A percentile compares a stretch with the other conserved stretches of the same genome.
Conservation (phyloP, 2,797 vertebrate species). For the Caiman crocodilus region DNA sequence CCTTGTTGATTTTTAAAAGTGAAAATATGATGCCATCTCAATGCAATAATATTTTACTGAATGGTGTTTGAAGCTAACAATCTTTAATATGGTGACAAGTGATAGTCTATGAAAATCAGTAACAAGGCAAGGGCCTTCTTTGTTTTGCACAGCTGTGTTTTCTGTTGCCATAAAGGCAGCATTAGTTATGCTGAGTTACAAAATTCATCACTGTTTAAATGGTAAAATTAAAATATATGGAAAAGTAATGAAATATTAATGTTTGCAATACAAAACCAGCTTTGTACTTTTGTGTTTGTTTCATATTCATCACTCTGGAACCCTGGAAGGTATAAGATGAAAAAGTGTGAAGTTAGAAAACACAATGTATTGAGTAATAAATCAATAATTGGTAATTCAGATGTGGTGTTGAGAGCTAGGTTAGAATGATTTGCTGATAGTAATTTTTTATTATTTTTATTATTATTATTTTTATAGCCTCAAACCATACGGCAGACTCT, state of each 20-base stretch:
- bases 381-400: slow-evolving; percentile 31
- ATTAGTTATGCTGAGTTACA: slow-evolving; percentile 15
- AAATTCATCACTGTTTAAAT: slow-evolving; percentile 47
- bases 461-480: slow-evolving; percentile 83
- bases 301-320: slow-evolving; percentile 14
- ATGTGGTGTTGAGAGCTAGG: neutral
- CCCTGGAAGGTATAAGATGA: slow-evolving; percentile 23
- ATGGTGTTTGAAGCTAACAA: slow-evolving; percentile 15
- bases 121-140: neutral
- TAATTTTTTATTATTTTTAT: slow-evolving; percentile 49
- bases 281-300: slow-evolving; percentile 22
- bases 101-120: slow-evolving; percentile 12
- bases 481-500: slow-evolving; percentile 95
- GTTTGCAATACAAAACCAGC: slow-evolving; percentile 32
- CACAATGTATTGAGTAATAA: neutral
- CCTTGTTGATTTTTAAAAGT: neutral
- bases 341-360: slow-evolving; percentile 44
- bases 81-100: slow-evolving; percentile 18
- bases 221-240: slow-evolving; percentile 14
- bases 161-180: neutral
- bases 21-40: neutral
- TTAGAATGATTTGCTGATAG: slow-evolving; percentile 51
- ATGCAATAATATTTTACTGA: slow-evolving; percentile 34
- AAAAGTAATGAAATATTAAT: slow-evolving; percentile 33
- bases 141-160: neutral